Evolutionary conservation across 2,888 invertebrate species (phyloP).

Genomic region (Brachycybe producta): DNA sequence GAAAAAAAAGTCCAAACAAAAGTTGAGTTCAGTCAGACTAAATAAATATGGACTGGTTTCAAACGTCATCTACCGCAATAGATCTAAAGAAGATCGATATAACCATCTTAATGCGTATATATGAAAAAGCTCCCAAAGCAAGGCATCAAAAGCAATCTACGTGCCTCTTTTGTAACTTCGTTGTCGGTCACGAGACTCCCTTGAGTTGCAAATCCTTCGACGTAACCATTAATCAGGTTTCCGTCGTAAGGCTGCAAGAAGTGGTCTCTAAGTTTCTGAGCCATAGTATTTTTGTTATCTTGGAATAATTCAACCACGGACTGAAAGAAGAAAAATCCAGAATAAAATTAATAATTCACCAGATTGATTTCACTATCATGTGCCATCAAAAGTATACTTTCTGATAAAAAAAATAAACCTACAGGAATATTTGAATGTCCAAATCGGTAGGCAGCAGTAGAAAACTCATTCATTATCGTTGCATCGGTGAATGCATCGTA

Average conservation of each 20-base stretch:
- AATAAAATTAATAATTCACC: background rate
- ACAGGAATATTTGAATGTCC: conserved; percentile 15
- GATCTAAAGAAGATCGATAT: background rate
- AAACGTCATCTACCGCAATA: background rate
- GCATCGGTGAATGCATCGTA: conserved; percentile 6
- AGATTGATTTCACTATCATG: background rate
- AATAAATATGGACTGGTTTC: too few species aligned
- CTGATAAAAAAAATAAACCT: background rate
- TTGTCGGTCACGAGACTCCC: conserved; percentile 15
- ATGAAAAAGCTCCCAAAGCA: too few species aligned
- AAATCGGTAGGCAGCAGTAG: conserved; percentile 18
- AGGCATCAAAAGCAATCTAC: background rate
- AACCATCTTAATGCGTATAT: background rate
- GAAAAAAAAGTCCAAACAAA: too few species aligned
- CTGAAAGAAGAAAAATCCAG: background rate
- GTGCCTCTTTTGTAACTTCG: conserved; percentile 15
- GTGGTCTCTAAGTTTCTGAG: conserved; percentile 1
- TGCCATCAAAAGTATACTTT: background rate
- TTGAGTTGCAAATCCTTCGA: conserved; percentile 15
- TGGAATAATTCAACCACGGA: background rate
- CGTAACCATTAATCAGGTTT: conserved; percentile 7
- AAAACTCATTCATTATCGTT: conserved; percentile 17
- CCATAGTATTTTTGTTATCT: background rate
- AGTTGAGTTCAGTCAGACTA: background rate
- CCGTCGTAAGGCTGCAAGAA: conserved; percentile 10